phyloP scores from a whole-genome alignment of 23 tunicate genomes.

The Ciona savignyi region DNA sequence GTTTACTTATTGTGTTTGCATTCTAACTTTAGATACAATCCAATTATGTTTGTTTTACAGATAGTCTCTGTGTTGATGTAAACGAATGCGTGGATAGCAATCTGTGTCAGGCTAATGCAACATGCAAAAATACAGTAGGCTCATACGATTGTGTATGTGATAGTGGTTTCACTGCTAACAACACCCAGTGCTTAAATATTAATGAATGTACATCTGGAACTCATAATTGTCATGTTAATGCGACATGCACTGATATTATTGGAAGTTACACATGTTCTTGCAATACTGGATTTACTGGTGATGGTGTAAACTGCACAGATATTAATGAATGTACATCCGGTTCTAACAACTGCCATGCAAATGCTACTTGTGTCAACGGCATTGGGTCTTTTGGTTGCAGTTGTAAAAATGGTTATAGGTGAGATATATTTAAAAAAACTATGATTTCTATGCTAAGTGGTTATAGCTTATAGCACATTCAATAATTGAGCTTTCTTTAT shows the following conservation, averaged over 20 bases:
- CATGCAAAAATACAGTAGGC: neutral
- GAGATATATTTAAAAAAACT: too few species aligned
- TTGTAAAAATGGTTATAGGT: constrained; percentile 22
- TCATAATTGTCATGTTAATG: neutral
- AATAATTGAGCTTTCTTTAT: too few species aligned
- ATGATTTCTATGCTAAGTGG: too few species aligned
- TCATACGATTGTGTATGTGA: constrained; percentile 9
- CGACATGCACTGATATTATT: neutral
- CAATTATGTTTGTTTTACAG: neutral
- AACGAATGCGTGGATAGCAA: constrained; percentile 14
- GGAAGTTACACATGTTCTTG: neutral
- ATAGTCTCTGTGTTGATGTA: constrained; percentile 5
- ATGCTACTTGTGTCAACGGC: constrained; percentile 26
- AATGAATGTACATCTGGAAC: neutral
- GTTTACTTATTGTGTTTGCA: neutral
- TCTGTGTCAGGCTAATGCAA: neutral
- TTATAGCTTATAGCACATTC: too few species aligned
- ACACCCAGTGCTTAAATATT: neutral
- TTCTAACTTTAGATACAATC: neutral
- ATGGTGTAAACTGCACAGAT: constrained; percentile 7
- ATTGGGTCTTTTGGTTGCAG: constrained; percentile 16
- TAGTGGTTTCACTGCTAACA: constrained; percentile 10
- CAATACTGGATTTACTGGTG: neutral
- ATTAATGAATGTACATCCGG: constrained; percentile 11
- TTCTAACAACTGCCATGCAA: neutral